These are phyloP conservation scores for Myanophis thanlyinensis DNA, from an alignment of 2,113 vertebrate genomes.

Conservation along the genomic window DNA sequence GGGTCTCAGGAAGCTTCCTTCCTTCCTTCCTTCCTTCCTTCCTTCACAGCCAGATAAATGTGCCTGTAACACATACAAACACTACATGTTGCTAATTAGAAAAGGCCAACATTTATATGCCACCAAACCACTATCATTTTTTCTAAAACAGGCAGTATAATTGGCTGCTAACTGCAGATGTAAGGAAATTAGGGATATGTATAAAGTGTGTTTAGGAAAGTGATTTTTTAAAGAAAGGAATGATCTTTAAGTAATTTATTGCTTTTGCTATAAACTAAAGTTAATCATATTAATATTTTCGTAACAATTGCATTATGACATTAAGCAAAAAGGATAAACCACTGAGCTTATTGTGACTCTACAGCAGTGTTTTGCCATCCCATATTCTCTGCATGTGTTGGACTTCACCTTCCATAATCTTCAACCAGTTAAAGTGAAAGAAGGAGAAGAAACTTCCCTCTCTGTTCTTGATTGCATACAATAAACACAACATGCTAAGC, in stretches of 20 bases:
- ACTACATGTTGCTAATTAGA: slow-evolving; percentile 48
- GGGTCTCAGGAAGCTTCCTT: background rate
- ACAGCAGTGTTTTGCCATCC: background rate
- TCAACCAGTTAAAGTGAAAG: background rate
- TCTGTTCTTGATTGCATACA: slow-evolving; percentile 43
- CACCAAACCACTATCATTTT: slow-evolving; percentile 34
- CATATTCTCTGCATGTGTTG: background rate
- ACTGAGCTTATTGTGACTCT: slow-evolving; percentile 36
- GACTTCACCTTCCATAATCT: background rate
- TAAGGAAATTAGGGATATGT: background rate
- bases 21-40: background rate
- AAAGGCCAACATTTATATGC: slow-evolving; percentile 56
- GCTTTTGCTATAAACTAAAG: slow-evolving; percentile 39
- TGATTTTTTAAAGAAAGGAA: slow-evolving; percentile 3
- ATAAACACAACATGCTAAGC: background rate
- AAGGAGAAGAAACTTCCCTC: background rate
- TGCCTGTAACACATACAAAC: slow-evolving; percentile 32
- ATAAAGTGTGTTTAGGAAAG: slow-evolving; percentile 29
- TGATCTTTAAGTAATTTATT: slow-evolving; percentile 36
- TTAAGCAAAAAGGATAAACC: slow-evolving; percentile 39
- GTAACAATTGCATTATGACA: slow-evolving; percentile 29
- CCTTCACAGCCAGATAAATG: background rate
- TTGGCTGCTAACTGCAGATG: slow-evolving; percentile 63
- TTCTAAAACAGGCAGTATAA: slow-evolving; percentile 44
- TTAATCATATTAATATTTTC: slow-evolving; percentile 45